Evolutionary conservation across 2,888 invertebrate genomes (phyloP).

Genomic region (Lochmaea crataegi): DNA sequence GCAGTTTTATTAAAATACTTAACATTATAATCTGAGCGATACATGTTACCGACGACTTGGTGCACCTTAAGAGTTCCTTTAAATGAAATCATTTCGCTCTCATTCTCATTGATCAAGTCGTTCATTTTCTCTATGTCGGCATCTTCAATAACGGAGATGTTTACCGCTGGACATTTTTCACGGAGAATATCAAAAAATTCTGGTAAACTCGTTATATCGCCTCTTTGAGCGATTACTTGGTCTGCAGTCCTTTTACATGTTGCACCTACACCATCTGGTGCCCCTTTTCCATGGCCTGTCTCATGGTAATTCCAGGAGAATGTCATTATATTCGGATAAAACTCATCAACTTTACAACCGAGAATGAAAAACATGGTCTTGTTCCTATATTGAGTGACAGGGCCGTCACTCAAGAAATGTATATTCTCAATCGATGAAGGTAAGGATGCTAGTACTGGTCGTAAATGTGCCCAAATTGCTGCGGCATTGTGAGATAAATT

Average conservation of each 20-base stretch:
- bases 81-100: too few species aligned
- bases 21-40: too few species aligned
- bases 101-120: too few species aligned
- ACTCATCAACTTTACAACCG: conserved; percentile 48
- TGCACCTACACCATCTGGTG: conserved; percentile 57
- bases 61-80: background rate
- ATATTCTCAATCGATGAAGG: conserved; percentile 39
- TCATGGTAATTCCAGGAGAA: conserved; percentile 54
- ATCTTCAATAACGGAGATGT: background rate
- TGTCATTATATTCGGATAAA: conserved; percentile 47
- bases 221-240: conserved; percentile 37
- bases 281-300: conserved; percentile 57
- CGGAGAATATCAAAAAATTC: background rate
- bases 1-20: too few species aligned
- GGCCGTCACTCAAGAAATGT: too few species aligned
- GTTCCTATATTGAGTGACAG: too few species aligned
- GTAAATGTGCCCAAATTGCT: conserved; percentile 55
- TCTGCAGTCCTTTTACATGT: conserved; percentile 40
- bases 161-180: background rate
- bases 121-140: background rate
- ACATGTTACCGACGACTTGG: background rate
- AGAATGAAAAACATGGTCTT: too few species aligned
- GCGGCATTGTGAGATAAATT: conserved; percentile 51
- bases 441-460: conserved; percentile 41
- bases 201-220: conserved; percentile 51